phyloP scores from a whole-genome alignment of 2,888 invertebrate genomes.

The Zygothrica quintamaculata region DNA sequence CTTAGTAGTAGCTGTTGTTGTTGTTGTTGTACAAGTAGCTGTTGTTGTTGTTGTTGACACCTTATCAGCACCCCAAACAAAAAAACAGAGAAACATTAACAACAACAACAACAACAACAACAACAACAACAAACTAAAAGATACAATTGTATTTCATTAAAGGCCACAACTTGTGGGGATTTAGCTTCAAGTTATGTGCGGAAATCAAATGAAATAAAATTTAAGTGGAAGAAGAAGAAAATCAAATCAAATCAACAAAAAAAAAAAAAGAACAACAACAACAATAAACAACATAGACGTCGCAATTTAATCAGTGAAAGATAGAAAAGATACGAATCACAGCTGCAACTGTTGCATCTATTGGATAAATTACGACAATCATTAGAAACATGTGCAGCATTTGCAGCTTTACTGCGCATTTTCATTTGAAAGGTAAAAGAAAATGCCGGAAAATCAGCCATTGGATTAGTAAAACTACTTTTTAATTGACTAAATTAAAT shows the following conservation, averaged over 20 bases:
- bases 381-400: not conserved
- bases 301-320: conserved; percentile 36
- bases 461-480: too few relatives aligned
- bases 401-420: conserved; percentile 11
- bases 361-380: conserved; percentile 4
- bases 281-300: conserved; percentile 12
- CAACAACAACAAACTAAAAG: conserved; percentile 48
- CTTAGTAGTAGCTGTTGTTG: conserved; percentile 19
- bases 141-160: conserved; percentile 78
- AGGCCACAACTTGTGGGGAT: conserved; percentile 30
- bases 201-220: conserved; percentile 53
- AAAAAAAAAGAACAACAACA: conserved; percentile 15
- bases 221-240: conserved; percentile 38
- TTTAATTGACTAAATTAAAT: too few relatives aligned
- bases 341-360: conserved; percentile 13
- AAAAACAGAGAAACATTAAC: conserved; percentile 1
- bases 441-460: not conserved
- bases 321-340: conserved; percentile 14
- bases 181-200: conserved; percentile 32
- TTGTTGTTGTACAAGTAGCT: conserved; percentile 14
- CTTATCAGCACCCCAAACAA: conserved; percentile 56
- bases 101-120: conserved; percentile 7
- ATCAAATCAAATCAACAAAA: conserved; percentile 13
- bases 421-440: conserved; percentile 12
- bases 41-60: conserved; percentile 41